phyloP scores from a whole-genome alignment of 2,113 vertebrate genomes.

The Mungos mungo region DNA sequence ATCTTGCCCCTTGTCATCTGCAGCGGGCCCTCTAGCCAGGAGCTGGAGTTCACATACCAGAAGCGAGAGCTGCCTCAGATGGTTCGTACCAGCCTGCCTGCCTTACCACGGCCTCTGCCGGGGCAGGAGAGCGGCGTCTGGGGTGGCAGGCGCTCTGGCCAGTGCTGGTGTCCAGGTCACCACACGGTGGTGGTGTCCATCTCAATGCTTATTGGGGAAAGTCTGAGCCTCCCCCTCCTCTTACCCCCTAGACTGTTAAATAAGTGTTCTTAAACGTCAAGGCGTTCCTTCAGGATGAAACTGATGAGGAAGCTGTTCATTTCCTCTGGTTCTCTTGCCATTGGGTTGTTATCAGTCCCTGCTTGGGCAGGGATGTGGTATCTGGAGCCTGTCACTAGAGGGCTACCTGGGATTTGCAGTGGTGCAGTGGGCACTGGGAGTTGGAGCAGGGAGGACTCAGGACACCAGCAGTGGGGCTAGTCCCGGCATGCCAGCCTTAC shows the following conservation, averaged over 20 bases:
- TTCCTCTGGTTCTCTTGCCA: neutral
- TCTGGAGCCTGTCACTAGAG: neutral
- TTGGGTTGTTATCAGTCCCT: neutral
- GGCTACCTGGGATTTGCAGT: neutral
- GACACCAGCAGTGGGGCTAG: fast-evolving
- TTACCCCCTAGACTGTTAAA: neutral
- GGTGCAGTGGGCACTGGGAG: neutral
- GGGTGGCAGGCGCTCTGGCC: neutral
- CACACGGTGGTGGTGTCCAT: too few species aligned
- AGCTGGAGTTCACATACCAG: conserved; percentile 96
- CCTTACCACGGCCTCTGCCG: fast-evolving
- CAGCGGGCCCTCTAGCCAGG: conserved; percentile 92
- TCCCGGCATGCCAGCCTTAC: too few species aligned
- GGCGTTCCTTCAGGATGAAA: neutral
- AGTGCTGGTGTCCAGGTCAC: neutral
- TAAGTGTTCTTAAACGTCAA: neutral
- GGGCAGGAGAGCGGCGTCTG: neutral
- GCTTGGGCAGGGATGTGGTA: neutral
- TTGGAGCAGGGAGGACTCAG: neutral
- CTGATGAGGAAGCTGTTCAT: neutral
- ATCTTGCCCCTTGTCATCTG: conserved; percentile 94
- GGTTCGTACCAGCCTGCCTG: conserved; percentile 76
- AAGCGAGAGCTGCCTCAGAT: conserved; percentile 91
- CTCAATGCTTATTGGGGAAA: neutral
- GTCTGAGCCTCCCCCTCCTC: neutral